Evolutionary conservation across 1,140 invertebrate genomes (phyloP), one percentile per base, ranked within the genome.

Genomic region (Drosophila kikkawai): DNA sequence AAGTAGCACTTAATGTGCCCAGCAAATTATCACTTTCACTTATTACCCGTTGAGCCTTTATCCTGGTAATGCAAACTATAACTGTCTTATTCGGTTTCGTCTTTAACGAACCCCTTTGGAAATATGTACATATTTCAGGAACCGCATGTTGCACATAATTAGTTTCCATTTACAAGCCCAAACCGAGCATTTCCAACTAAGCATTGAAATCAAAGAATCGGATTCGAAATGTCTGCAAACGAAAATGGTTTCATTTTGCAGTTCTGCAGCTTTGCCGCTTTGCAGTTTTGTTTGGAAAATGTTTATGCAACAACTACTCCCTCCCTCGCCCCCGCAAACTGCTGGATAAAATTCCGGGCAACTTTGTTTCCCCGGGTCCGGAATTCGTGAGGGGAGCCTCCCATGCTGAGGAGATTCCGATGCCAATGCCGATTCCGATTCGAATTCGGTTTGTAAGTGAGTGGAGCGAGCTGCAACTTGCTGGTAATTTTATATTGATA

Each of bases 401-500:
- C 26, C 6, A 29, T 29, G 77, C 63, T 59, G 59, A 67, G 34
- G 61, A 77, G 83, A 87, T 74, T 88, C 84, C 60, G 53, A 77
- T 82, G 77, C 67, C 77, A 53, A 63, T 47, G 55, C 48, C 75
- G 70, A 86, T 76, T 87, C 73, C 50, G 63, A 77, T 77, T 80
- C 73, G 57, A 63, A 65, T 70, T 67, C 59, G 59, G 69, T 37
- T 22, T 37, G 51, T 74, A 81, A 90, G 67, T 73, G 61, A 90
- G 67, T 73, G 61, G 79, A 90, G 26, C 45, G 47, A 29, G 66
- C 65, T 61, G 39, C 45, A 51, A 63, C 71, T 41, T 69, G 75
- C 50, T 67, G 63, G 85, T 91, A 90, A 90, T 90, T 70, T 79
- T 90, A 90, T 91, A 90, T 90, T 90, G 85, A 90, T 91, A 90